Conservation (phyloP, 2,113 vertebrate species). For the Datnioides undecimradiatus region DNA sequence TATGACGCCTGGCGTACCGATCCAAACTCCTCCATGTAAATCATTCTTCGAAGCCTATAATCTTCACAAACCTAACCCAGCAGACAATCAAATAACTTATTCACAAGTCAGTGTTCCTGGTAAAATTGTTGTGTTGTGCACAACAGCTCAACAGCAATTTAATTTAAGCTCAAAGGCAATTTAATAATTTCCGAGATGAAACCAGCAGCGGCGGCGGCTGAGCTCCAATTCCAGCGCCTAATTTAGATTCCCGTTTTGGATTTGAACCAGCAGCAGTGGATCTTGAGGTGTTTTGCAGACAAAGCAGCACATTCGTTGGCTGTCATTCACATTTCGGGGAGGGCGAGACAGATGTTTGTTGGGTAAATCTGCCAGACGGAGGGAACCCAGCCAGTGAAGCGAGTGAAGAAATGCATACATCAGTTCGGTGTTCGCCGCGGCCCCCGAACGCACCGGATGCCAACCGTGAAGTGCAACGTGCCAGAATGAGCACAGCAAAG, state of each 20-base stretch:
- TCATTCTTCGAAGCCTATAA: slow-evolving; percentile 6
- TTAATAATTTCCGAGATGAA: slow-evolving; percentile 29
- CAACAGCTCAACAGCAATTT: slow-evolving; percentile 34
- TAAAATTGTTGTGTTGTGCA: slow-evolving; percentile 25
- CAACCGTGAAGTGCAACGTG: slow-evolving; percentile 56
- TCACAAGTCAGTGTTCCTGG: slow-evolving; percentile 19
- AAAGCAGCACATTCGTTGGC: slow-evolving; percentile 55
- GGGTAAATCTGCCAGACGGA: slow-evolving; percentile 57
- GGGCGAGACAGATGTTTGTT: slow-evolving; percentile 60
- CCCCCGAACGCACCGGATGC: slow-evolving; percentile 55
- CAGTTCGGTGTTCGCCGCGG: slow-evolving; percentile 51
- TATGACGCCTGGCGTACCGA: slow-evolving; percentile 9
- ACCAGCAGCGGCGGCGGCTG: not conserved
- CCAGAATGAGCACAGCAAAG: slow-evolving; percentile 50
- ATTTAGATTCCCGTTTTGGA: slow-evolving; percentile 45
- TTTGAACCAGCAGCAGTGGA: slow-evolving; percentile 29
- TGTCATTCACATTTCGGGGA: not conserved
- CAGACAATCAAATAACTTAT: slow-evolving; percentile 30
- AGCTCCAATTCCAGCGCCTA: slow-evolving; percentile 9
- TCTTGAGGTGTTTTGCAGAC: slow-evolving; percentile 32
- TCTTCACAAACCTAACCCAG: slow-evolving; percentile 8
- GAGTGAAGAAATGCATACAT: slow-evolving; percentile 49
- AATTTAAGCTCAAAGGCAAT: slow-evolving; percentile 46
- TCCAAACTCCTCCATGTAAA: slow-evolving; percentile 34
- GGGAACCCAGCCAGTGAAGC: slow-evolving; percentile 56